phyloP scores from a whole-genome alignment of 1,140 invertebrate genomes.

The Hyles euphorbiae region DNA sequence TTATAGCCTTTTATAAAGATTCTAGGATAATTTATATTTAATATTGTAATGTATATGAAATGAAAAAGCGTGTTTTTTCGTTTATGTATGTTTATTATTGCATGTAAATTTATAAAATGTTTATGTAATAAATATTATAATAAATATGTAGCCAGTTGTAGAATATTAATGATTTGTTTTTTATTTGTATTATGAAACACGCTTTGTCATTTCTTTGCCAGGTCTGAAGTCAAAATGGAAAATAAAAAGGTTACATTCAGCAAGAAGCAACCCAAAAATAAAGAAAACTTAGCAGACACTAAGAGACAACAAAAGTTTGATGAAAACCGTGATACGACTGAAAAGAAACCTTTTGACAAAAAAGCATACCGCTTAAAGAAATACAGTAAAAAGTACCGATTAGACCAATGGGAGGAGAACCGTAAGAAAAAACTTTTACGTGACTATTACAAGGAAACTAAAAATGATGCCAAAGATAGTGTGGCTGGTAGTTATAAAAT shows the following conservation, averaged over 20 bases:
- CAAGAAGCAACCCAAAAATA: slow-evolving; percentile 20
- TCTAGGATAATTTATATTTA: too few relatives aligned
- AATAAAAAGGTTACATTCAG: slow-evolving; percentile 46
- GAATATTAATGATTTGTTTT: slow-evolving; percentile 7
- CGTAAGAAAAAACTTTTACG: slow-evolving; percentile 75
- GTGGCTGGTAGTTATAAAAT: slow-evolving; percentile 49
- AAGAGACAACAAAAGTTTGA: slow-evolving; percentile 17
- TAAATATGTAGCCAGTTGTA: too few relatives aligned
- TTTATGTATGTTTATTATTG: slow-evolving; percentile 1
- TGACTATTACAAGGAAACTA: slow-evolving; percentile 76
- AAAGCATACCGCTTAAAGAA: slow-evolving; percentile 79
- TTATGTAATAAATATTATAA: neutral
- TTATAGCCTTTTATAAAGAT: too few relatives aligned
- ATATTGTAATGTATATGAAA: slow-evolving; percentile 19
- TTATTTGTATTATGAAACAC: slow-evolving; percentile 50
- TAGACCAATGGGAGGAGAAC: slow-evolving; percentile 80
- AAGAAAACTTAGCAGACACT: slow-evolving; percentile 23
- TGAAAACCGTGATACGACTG: slow-evolving; percentile 19
- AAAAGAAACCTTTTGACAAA: slow-evolving; percentile 78
- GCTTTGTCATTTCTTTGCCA: slow-evolving; percentile 69
- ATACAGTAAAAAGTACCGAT: slow-evolving; percentile 81
- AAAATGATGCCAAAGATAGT: slow-evolving; percentile 52
- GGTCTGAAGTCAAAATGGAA: slow-evolving; percentile 60
- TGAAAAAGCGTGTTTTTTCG: slow-evolving; percentile 55
- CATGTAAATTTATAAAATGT: slow-evolving; percentile 11